Conservation (phyloP, 2,888 invertebrate genomes). For the Tetranychus piercei region DNA sequence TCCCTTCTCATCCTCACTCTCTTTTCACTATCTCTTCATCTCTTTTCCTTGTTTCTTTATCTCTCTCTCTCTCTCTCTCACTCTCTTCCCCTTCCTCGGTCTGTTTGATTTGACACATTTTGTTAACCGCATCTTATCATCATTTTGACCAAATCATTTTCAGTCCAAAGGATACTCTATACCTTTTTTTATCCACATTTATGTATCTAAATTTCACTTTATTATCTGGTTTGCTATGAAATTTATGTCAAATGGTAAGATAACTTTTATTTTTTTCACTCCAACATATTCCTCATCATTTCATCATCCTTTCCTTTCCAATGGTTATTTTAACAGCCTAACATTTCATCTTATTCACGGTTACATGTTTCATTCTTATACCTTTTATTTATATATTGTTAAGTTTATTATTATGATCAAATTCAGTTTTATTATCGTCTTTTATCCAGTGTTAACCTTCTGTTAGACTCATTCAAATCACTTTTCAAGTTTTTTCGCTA, state of each 20-base stretch:
- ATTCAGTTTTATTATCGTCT: not conserved
- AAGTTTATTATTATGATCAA: not conserved
- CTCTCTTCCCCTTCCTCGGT: not conserved
- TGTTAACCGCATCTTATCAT: not conserved
- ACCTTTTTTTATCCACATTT: slow-evolving; percentile 1
- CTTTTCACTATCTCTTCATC: not conserved
- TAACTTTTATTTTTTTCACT: not conserved
- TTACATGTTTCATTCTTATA: not conserved
- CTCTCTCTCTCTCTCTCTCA: not conserved
- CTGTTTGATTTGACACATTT: not conserved
- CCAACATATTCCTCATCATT: not conserved
- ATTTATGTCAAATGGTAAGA: not conserved
- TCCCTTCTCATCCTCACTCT: not conserved
- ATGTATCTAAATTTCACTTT: not conserved
- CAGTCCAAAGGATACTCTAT: not conserved
- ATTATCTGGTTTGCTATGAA: not conserved
- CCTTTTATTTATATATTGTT: not conserved
- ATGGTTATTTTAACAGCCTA: not conserved
- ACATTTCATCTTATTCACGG: not conserved
- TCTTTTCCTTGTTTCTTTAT: not conserved
- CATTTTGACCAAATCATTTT: not conserved
- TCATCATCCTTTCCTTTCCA: not conserved
- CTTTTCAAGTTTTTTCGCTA: not conserved
- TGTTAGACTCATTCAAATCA: not conserved
- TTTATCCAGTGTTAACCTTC: not conserved